These are phyloP conservation scores for Anomalospiza imberbis DNA, from an alignment of 2,797 vertebrate species.

Conservation along the genomic window DNA sequence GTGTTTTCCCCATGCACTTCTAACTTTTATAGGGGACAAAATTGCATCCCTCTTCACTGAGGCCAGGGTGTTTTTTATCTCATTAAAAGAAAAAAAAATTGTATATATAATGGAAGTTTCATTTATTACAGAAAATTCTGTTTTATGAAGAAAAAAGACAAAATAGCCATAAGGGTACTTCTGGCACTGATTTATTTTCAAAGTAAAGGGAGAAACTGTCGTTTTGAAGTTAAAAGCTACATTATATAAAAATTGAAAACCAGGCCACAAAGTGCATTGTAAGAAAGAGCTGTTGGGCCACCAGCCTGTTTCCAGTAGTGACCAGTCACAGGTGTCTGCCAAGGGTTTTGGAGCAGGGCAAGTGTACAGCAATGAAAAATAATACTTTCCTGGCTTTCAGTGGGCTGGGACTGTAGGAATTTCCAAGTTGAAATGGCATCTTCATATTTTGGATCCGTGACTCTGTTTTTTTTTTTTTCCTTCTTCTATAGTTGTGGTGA, in stretches of 20 bases:
- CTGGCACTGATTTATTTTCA: neutral
- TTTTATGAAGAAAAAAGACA: neutral
- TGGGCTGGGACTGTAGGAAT: neutral
- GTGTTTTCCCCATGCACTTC: neutral
- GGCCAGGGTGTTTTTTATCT: neutral
- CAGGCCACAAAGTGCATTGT: neutral
- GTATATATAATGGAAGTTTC: neutral
- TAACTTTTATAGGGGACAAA: neutral
- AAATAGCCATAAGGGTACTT: neutral
- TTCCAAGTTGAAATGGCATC: fast-evolving
- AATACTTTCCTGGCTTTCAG: neutral
- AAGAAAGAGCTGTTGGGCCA: neutral
- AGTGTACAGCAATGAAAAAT: neutral
- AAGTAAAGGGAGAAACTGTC: neutral
- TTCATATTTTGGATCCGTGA: neutral
- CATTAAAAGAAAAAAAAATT: neutral
- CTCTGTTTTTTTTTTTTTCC: neutral
- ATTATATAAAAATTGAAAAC: neutral
- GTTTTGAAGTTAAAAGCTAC: neutral
- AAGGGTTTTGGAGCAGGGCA: neutral
- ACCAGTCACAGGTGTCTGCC: neutral
- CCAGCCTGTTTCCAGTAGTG: neutral
- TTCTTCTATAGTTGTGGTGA: neutral
- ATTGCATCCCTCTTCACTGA: neutral
- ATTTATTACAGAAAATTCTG: neutral